Base-by-base conservation (phyloP, 1,140 invertebrate species). In the Drosophila micromelanica region DNA sequence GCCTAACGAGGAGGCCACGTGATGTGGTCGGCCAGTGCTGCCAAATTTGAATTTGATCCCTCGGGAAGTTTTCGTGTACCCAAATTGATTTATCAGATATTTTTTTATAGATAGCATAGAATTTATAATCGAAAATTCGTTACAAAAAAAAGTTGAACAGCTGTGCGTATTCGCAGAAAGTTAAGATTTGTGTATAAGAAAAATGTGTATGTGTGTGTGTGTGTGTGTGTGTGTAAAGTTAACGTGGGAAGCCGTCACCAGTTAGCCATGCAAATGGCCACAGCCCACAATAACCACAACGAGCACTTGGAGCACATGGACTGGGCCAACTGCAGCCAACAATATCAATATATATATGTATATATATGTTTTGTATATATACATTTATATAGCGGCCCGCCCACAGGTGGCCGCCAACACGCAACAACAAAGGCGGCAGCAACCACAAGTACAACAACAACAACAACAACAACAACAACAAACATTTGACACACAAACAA, bases 381-480 rank as follows among this genome's bases (percentile, higher is more conserved):
- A 52, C 13, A 52, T 17, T 12, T 32, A 37, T 54, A 20, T 13
- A 56, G 17, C 13, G 17, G 13, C 12, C 52, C 69, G 69, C 73
- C 73, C 73, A 76, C 73, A 73, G 61, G 55, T 60, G 68, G 61
- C 56, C 61, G 62, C 62, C 62, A 64, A 71, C 67, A 75, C 73
- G 56, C 72, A 42, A 45, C 54, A 57, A 51, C 62, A 67, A 54
- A 17, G 20, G 42, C 48, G 42, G 15, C 51, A 55, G 27, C 59
- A 30, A 49, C 46, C 11, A 17, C 42, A 45, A 48, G 20, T 27
- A 45, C 55, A 45, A 43, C n/a, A 30, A 23, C 46, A 52, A 48
- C 20, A 48, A 13, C n/a, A n/a, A n/a, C n/a, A n/a, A 45, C 55
- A 45, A 43, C n/a, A 30, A 23, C 46, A 52, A 48, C 20, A 48